Evolutionary conservation across 2,888 invertebrate genomes (phyloP), one percentile per base, ranked within the genome.

Genomic region (Caenorhabditis zanzibari): DNA sequence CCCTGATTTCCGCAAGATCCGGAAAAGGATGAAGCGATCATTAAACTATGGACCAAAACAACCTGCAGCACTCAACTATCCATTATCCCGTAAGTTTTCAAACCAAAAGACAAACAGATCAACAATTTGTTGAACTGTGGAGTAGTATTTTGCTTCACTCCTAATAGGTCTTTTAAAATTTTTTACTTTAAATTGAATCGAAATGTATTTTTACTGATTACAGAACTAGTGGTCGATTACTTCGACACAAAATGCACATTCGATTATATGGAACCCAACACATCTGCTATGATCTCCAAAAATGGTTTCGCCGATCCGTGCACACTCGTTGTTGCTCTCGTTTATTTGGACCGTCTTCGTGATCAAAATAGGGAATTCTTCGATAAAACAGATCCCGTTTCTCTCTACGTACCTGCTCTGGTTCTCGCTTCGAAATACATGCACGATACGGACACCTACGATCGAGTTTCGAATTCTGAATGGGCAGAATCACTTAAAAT

Each of bases 391-490:
- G 95, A 96, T 38, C 97, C 98, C 16, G 69, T 96, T 38, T 97
- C 98, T 93, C 95, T 98, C 81, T 98, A 98, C 93, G 95, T 98
- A 79, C 96, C 98, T 85, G 96, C 98, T 80, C 94, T 98, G 95
- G 97, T 97, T 96, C 95, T 98, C 90, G 97, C 98, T 73, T 97
- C 96, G 91, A 98, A 98, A 94, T 97, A 96, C 93, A 94, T 97
- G 89, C 96, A 97, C 93, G 97, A 97, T 91, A 96, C 96, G 91
- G 97, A 96, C 52, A 96, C 96, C 92, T 95, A 96, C 85, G 97
- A 97, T 49, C 63, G 88, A 6, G 87, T 86, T n/a, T 76, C 88
- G 92, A 95, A 96, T 92, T 95, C 95, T 76, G 96, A 97, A 93
- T 98, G 98, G 97, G 97, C 98, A 16, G 94, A 95, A 83, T 96